A percentile compares a stretch with the other conserved stretches of the same genome.
These are phyloP conservation scores for Takifugu ocellatus DNA, from an alignment of 2,797 vertebrate species.

Conservation along the genomic window DNA sequence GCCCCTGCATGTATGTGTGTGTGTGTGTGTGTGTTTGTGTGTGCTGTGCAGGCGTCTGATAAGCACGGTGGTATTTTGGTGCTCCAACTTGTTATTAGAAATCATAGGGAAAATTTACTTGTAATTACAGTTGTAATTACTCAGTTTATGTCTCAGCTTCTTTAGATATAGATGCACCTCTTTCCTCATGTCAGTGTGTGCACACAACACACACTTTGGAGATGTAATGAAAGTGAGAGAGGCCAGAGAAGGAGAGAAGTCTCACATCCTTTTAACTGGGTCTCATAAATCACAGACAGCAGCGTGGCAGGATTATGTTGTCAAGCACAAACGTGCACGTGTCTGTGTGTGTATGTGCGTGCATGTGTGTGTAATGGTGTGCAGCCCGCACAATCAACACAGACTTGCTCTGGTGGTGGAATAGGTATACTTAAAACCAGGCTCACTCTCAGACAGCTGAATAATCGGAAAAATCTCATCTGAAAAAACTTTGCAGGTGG, in stretches of 20 bases:
- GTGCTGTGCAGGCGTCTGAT: conserved; percentile 24
- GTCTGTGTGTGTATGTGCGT: conserved; percentile 18
- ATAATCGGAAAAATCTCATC: conserved; percentile 48
- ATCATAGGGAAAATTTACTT: conserved; percentile 39
- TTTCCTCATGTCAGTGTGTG: neutral
- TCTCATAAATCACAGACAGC: conserved; percentile 71
- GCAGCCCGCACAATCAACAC: conserved; percentile 42
- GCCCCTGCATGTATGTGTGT: neutral
- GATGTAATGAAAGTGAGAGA: conserved; percentile 35
- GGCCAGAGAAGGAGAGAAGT: conserved; percentile 31
- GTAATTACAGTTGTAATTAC: conserved; percentile 30
- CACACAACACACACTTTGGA: conserved; percentile 15
- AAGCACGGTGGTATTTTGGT: conserved; percentile 58
- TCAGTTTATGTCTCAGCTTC: conserved; percentile 39
- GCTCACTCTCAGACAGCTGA: conserved; percentile 51
- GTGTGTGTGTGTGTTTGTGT: neutral
- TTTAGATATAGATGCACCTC: conserved; percentile 35
- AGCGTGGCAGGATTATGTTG: conserved; percentile 66
- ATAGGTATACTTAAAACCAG: conserved; percentile 43
- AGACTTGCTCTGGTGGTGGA: conserved; percentile 48
- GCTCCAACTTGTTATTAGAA: conserved; percentile 56
- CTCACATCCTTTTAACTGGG: conserved; percentile 63
- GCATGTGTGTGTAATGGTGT: conserved; percentile 18
- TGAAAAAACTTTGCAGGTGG: conserved; percentile 48
- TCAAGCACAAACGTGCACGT: conserved; percentile 50